Conservation (phyloP, 2,797 vertebrate species). For the Acanthopagrus latus region DNA sequence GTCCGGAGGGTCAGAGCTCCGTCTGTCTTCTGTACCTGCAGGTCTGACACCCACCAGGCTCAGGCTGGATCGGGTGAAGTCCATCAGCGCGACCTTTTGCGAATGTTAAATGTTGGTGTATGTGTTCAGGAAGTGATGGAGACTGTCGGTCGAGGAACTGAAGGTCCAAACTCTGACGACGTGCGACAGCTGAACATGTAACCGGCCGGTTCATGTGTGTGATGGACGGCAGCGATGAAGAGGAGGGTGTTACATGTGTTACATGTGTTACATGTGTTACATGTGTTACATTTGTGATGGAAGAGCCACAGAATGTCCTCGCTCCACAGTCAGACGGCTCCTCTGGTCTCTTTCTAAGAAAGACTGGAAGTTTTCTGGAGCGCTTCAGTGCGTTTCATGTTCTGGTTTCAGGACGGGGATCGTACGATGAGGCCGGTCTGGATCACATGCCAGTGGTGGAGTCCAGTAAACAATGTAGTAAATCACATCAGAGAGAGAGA, state of each 20-base stretch:
- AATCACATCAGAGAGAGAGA: slow-evolving; percentile 35
- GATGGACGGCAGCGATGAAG: background rate
- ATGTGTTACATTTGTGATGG: background rate
- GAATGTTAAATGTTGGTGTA: too few species aligned
- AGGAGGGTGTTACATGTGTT: background rate
- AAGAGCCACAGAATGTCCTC: background rate
- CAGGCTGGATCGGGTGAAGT: background rate
- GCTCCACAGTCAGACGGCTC: background rate
- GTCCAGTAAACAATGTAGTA: slow-evolving; percentile 35
- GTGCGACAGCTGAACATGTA: background rate
- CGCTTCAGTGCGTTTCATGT: slow-evolving; percentile 2
- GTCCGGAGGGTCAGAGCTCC: slow-evolving; percentile 36
- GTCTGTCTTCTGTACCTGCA: slow-evolving; percentile 26
- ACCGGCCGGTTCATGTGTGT: background rate
- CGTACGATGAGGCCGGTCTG: slow-evolving; percentile 8
- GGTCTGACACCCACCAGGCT: slow-evolving; percentile 4
- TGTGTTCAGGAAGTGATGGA: too few species aligned
- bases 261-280: background rate
- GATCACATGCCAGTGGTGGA: slow-evolving; percentile 34
- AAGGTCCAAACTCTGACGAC: background rate
- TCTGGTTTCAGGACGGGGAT: background rate
- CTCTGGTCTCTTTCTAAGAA: background rate
- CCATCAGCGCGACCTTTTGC: too few species aligned
- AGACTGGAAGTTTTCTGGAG: too few species aligned
- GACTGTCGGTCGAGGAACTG: too few species aligned